These are phyloP conservation scores for Galerucella nymphaeae DNA, from an alignment of 2,888 invertebrate species.

Conservation along the genomic window DNA sequence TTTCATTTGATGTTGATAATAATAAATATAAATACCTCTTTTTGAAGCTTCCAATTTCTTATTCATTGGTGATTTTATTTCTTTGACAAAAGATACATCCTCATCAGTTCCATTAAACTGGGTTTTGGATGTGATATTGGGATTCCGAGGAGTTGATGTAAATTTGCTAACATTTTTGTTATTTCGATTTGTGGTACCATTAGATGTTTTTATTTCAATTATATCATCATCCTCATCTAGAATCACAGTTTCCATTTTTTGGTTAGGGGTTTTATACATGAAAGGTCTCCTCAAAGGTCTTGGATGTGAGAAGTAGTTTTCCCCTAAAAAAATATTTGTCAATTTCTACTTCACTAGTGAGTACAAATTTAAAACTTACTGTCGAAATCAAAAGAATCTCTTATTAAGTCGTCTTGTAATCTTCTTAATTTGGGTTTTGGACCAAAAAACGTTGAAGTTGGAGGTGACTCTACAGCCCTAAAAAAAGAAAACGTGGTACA, in stretches of 20 bases:
- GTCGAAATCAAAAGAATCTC: conserved; percentile 28
- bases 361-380: conserved; percentile 16
- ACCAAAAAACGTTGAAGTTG: conserved; percentile 23
- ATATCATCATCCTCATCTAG: conserved; percentile 54
- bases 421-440: conserved; percentile 48
- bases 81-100: conserved; percentile 55
- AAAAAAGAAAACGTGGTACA: conserved; percentile 24
- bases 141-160: conserved; percentile 40
- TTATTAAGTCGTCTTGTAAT: conserved; percentile 42
- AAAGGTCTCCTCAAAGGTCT: conserved; percentile 32
- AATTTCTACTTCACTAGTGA: not conserved
- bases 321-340: conserved; percentile 26
- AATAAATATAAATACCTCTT: conserved; percentile 13
- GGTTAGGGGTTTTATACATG: conserved; percentile 31
- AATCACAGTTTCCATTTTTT: conserved; percentile 42
- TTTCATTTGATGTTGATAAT: not conserved
- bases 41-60: conserved; percentile 51
- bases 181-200: not conserved
- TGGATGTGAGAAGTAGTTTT: conserved; percentile 28
- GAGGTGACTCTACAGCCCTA: conserved; percentile 42
- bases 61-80: conserved; percentile 48
- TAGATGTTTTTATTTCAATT: conserved; percentile 33
- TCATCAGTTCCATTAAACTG: conserved; percentile 43
- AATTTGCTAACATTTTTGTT: conserved; percentile 30
- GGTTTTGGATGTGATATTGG: conserved; percentile 16